Evolutionary conservation across 2,797 vertebrate species (phyloP), one percentile per base, ranked within the genome.

Genomic region (Manis pentadactyla): DNA sequence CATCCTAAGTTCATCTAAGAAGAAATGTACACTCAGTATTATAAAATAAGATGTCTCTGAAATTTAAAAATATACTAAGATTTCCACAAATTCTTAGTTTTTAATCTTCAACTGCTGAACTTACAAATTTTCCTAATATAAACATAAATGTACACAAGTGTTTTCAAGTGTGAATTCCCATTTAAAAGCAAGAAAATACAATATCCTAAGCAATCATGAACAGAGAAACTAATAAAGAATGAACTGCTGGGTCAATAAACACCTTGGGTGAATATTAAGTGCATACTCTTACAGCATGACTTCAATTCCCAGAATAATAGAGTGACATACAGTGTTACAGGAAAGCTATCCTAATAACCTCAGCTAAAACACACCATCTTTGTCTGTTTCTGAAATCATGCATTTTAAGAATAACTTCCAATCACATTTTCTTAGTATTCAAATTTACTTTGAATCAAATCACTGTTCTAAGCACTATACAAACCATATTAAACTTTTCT

Each of bases 211-310:
- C 34, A 96, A 94, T 55, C 81, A 71, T 46, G 88, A 90, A 77
- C 13, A 95, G 64, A 91, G 93, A 96, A 96, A 95, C 86, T 93
- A 97, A 87, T 97, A 96, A 97, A 96, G 94, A 78, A 63, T 37
- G 61, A 95, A 97, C 78, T 63, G 66, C 25, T 11, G 21, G 29
- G 42, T 95, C 74, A 95, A 77, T 86, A 53, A 95, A 84, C 79
- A 97, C 83, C 89, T 92, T 84, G n/a, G 95, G 9, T 2, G 7
- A 91, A 86, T 69, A 84, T 66, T 92, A 78, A 91, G 51, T 42
- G 71, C 89, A 85, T 19, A 82, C 61, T 85, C 73, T 59, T 46
- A 84, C 31, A 83, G 81, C 46, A 53, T 71, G 68, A 71, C 79
- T 90, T 94, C 59, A 92, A 53, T 55, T 95, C 86, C 90, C 87